Base-by-base conservation (phyloP, 1,140 invertebrate genomes). In the Drosophila kanapiae region DNA sequence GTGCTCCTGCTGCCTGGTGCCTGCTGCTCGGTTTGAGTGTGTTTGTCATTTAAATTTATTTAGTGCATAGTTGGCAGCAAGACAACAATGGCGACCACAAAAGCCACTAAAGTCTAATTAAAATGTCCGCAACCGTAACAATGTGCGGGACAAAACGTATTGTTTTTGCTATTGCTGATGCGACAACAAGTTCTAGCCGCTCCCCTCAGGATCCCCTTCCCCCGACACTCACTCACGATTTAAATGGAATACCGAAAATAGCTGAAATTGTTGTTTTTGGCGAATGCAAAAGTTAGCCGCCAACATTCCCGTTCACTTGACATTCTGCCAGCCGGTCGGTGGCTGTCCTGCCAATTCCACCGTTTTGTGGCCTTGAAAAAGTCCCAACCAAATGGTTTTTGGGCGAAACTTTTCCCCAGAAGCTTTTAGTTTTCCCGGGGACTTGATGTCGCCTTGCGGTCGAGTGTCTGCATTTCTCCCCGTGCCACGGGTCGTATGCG, bases 61-160 rank as follows among this genome's bases (percentile, higher is more conserved):
- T 76, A 75, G 74, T 76, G 53, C 72, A 70, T 59, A 72, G 69
- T 75, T 49, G 62, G 59, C 71, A 49, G 59, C 59, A 74, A 75
- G 71, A 65, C 38, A 64, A 77, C 71, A 77, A 77, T 60, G 72
- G 71, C 72, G 72, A 56, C 75, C 72, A 70, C 56, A 78, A 71
- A 78, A 78, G 74, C 76, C 76, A 78, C 76, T 69, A 78, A 78
- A 78, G 76, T 78, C 75, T 78, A 78, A 78, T 78, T 78, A 78
- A 78, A 78, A 78, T 70, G 57, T 61, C 63, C 72, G 75, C 76
- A 76, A 75, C 72, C 62, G 63, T 68, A 75, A 69, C 72, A 69
- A 69, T 67, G 70, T 72, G 69, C 40, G 67, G 47, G 14, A 51
- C 61, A 43, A 29, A 42, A 27, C 14, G 53, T 37, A 69, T 53